Evolutionary conservation across 2,888 invertebrate species (phyloP).

Genomic region (Adelognathus sp.): DNA sequence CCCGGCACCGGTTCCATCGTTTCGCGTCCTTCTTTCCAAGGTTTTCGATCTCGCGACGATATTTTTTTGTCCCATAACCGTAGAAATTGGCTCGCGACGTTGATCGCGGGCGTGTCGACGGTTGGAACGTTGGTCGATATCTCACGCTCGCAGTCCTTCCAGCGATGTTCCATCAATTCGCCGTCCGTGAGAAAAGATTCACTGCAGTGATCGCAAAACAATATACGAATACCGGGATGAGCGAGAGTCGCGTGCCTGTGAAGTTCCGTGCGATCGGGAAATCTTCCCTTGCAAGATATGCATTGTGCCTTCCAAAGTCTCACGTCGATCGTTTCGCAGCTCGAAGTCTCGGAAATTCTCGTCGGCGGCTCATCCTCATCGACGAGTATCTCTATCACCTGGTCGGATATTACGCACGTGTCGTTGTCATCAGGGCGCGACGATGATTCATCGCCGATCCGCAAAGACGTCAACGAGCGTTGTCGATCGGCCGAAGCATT

Average conservation of each 20-base stretch:
- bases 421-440: too few relatives aligned
- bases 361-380: not conserved
- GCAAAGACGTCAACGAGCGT: not conserved
- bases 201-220: slow-evolving; percentile 57
- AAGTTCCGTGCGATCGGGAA: slow-evolving; percentile 44
- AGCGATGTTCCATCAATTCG: slow-evolving; percentile 39
- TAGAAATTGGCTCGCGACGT: not conserved
- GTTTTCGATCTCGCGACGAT: not conserved
- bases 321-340: not conserved
- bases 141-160: not conserved
- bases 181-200: slow-evolving; percentile 42
- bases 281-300: slow-evolving; percentile 46
- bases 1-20: not conserved
- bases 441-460: not conserved
- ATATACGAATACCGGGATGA: slow-evolving; percentile 39
- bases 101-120: not conserved
- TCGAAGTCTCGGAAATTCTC: not conserved
- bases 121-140: not conserved
- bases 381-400: too few relatives aligned
- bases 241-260: slow-evolving; percentile 50
- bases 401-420: too few relatives aligned
- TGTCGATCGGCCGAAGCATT: not conserved
- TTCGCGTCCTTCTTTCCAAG: not conserved
- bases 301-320: not conserved
- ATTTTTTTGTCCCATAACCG: not conserved